phyloP scores from a whole-genome alignment of 2,888 invertebrate genomes.

The Phengaris arion region DNA sequence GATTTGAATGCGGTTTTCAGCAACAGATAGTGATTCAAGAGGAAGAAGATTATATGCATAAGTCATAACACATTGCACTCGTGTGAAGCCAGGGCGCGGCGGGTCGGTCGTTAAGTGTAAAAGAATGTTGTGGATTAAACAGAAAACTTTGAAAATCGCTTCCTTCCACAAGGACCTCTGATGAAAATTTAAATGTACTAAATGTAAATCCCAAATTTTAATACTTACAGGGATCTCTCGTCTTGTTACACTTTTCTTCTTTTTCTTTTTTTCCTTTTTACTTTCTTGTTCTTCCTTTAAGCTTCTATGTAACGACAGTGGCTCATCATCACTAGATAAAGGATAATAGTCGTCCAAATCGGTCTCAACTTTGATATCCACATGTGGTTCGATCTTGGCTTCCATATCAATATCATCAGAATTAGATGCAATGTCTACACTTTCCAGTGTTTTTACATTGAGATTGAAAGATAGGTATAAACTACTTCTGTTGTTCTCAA shows the following conservation, averaged over 20 bases:
- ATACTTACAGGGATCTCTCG: conserved; percentile 28
- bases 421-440: background rate
- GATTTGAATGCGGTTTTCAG: too few species aligned
- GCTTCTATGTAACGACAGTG: conserved; percentile 53
- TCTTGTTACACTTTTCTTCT: conserved; percentile 44
- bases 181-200: too few species aligned
- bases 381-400: conserved; percentile 28
- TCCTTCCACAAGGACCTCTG: too few species aligned
- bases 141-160: too few species aligned
- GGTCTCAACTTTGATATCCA: conserved; percentile 37
- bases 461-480: conserved; percentile 36
- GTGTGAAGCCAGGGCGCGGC: too few species aligned
- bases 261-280: conserved; percentile 43
- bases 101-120: too few species aligned
- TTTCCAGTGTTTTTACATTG: background rate
- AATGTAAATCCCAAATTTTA: too few species aligned
- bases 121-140: too few species aligned
- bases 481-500: conserved; percentile 47
- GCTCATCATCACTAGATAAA: conserved; percentile 57
- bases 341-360: conserved; percentile 45
- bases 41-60: too few species aligned
- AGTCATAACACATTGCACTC: too few species aligned
- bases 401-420: background rate
- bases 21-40: too few species aligned
- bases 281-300: conserved; percentile 43